Conservation (phyloP, 2,888 invertebrate genomes). For the Mesorhabditis sp. region DNA sequence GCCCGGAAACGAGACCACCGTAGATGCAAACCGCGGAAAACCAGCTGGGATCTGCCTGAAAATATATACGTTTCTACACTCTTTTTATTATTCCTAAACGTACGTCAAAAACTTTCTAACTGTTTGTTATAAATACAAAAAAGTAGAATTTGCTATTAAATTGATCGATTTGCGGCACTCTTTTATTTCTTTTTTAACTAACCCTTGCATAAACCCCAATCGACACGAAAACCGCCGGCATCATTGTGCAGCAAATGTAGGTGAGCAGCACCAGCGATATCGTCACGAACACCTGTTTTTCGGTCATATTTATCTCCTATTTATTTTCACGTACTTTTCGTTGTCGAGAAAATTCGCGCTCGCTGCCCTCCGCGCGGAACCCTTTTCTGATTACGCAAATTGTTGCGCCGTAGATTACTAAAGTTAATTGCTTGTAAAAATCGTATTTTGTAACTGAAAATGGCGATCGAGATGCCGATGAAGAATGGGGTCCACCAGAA, state of each 20-base stretch:
- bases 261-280: not conserved
- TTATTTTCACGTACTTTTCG: not conserved
- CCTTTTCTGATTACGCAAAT: not conserved
- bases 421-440: not conserved
- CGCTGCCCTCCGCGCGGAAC: not conserved
- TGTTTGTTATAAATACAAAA: too few relatives aligned
- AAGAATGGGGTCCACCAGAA: constrained; percentile 1
- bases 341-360: not conserved
- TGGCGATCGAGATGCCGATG: not conserved
- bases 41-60: constrained; percentile 5
- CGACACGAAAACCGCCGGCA: constrained; percentile 5
- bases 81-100: too few relatives aligned
- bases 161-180: too few relatives aligned
- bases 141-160: too few relatives aligned
- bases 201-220: not conserved
- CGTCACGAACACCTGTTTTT: not conserved
- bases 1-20: not conserved
- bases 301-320: too few relatives aligned
- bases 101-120: too few relatives aligned
- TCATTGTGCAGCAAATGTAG: constrained; percentile 4
- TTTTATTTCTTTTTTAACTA: not conserved
- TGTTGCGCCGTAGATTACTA: not conserved
- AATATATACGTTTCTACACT: not conserved
- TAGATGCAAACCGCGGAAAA: constrained; percentile 1
- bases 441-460: not conserved